Evolutionary conservation across 2,797 vertebrate genomes (phyloP), one percentile per base, ranked within the genome.

Genomic region (Arrhamphus sclerolepis): DNA sequence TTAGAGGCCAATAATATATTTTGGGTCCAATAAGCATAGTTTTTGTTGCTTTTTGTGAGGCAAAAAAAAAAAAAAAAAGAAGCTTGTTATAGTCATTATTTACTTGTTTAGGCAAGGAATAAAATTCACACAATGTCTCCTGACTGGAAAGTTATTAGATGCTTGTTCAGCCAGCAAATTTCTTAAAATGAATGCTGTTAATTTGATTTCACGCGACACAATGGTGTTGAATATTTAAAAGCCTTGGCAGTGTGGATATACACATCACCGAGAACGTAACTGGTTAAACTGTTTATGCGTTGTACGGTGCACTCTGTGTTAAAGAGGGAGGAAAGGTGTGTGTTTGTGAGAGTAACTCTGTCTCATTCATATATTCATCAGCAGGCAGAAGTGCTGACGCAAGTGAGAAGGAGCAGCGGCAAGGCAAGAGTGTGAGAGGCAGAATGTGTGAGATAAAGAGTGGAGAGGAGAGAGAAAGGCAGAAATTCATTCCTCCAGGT

Each of bases 311-410:
- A 14, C 34, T 46, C 34, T 63, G n/a, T 51, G 54, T 34, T 52
- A 43, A 18, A 28, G 26, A 40, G 11, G 31, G 18, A 31, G 46
- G 5, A 14, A 26, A 39, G 34, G n/a, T 19, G 47, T 47, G 58
- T 44, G 46, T 59, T 39, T 51, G 46, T 64, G 41, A 62, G 46
- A 60, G 42, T 69, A 13, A 40, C 13, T 72, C 49, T 68, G 68
- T 81, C 84, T 85, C 79, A 89, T 91, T 90, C 81, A 91, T 91
- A 72, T 88, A 89, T 91, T 89, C 87, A 89, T 78, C 76, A 81
- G 75, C 66, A 72, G 67, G 62, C 80, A 89, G 80, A 89, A 89
- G 54, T 85, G 88, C 88, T 91, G 88, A 90, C 77, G 71, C 72
- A 82, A 84, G 82, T 80, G 77, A 77, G 75, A 83, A 65, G 60